Evolutionary conservation across 2,797 vertebrate genomes (phyloP).

Genomic region (Spinibarbus caldwelli): DNA sequence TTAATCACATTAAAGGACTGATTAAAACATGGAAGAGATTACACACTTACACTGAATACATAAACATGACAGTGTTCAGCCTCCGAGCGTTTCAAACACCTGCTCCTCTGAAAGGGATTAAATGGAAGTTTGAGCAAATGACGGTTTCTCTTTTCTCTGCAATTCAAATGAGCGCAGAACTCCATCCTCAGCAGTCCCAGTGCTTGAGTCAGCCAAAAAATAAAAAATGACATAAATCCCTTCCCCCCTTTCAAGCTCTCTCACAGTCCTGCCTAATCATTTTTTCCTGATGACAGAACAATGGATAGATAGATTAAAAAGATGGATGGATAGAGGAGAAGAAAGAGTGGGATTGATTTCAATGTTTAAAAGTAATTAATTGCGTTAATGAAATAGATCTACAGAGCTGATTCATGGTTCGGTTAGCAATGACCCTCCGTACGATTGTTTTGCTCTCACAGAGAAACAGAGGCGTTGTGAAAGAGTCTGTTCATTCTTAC

Average conservation of each 20-base stretch:
- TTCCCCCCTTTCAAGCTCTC: neutral
- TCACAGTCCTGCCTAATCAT: conserved; percentile 5
- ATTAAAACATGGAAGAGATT: conserved; percentile 30
- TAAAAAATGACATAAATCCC: conserved; percentile 30
- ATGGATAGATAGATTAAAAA: conserved; percentile 25
- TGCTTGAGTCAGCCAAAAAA: conserved; percentile 42
- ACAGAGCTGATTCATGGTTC: neutral
- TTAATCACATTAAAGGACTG: conserved; percentile 45
- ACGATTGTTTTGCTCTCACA: conserved; percentile 30
- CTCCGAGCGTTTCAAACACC: conserved; percentile 56
- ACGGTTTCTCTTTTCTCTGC: conserved; percentile 41
- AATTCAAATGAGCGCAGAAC: conserved; percentile 26
- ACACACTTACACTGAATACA: conserved; percentile 44
- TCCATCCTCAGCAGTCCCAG: conserved; percentile 19
- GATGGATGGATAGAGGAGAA: conserved; percentile 11
- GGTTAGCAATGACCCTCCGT: conserved; percentile 25
- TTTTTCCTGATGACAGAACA: conserved; percentile 5
- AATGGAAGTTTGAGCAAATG: conserved; percentile 28
- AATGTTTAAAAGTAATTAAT: conserved; percentile 36
- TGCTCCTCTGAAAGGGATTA: conserved; percentile 50
- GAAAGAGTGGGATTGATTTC: conserved; percentile 32
- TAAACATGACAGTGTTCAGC: conserved; percentile 50
- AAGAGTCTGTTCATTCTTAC: conserved; percentile 33
- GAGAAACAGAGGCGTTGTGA: conserved; percentile 25
- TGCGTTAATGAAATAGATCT: neutral